Base-by-base conservation (phyloP, 2,797 vertebrate genomes). In the Ispidina picta region DNA sequence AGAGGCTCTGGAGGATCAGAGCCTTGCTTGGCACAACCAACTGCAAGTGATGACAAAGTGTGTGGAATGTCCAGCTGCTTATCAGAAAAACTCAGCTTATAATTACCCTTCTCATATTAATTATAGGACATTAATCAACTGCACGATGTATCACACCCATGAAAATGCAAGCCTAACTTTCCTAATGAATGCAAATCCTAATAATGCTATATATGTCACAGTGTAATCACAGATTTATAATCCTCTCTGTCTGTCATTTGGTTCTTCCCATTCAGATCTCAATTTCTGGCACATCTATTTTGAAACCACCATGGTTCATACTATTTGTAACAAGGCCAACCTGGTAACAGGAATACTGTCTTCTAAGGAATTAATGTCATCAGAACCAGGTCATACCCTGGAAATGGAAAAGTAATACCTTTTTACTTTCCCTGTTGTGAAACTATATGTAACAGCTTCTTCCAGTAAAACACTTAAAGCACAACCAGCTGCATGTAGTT, bases 171-270 rank as follows among this genome's bases (percentile, higher is more conserved):
- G 48, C 43, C 56, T 80, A 46, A 63, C 51, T 62, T 83, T 28
- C 35, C 35, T 94, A 77, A 90, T 74, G 69, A 80, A 86, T 90
- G 86, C 72, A 94, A 92, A 94, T 84, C 81, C 78, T 48, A 41
- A 56, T 90, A 94, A 91, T 87, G 72, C 66, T 88, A 59, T 93
- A 41, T 55, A 46, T 80, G 75, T 87, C 79, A 85, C 90, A 89
- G 54, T 74, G 33, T 8, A 87, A 62, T 22, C 44, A 37, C 26
- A 41, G 39, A 65, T 52, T 69, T 73, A 4, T 76, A 84, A 88
- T 96, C 84, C 72, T 79, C 63, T 86, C 49, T 68, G 23, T 65
- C 29, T 86, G 73, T 66, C 31, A 11, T 43, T 56, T 60, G 37
- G 63, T 33, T 82, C 56, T 68, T 93, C 63, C 71, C 18, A 39